Base-by-base conservation (phyloP, 2,888 invertebrate species). In the Nymphalis urticae region DNA sequence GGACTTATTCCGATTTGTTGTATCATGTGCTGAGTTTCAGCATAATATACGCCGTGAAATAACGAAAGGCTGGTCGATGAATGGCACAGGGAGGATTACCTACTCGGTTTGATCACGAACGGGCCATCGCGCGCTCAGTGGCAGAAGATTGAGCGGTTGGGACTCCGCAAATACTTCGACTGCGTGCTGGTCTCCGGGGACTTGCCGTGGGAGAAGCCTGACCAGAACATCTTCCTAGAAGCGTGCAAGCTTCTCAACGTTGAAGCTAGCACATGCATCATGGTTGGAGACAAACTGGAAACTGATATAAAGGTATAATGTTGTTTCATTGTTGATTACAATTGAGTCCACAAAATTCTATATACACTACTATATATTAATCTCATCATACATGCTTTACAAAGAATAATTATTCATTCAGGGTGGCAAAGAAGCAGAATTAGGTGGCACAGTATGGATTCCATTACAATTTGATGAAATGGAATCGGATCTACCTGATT, bases 211-310 rank as follows among this genome's bases (percentile, higher is more conserved):
- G 97, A 97, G 90, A 97, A 97, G 86, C 97, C 97, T 0, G 94
- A 96, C 83, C 94, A 95, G 75, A 94, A 95, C 83, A 97, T 97
- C 86, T 97, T 97, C 88, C 93, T 95, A 75, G 95, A 96, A 78
- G 97, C 97, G 47, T 97, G 97, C 89, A 94, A 95, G 80, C 94
- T 94, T 82, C 94, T 97, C 68, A 94, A 94, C 74, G 96, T 97
- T 24, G 93, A 95, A 82, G 96, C 97, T 0, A 89, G 94, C 66
- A 94, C 95, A 75, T 97, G 97, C 88, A 93, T 97, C 78, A 97
- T 97, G 97, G 95, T 97, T 80, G 97, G 97, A 60, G 97, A 97
- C 84, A 97, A 97, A 84, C 88, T 97, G 76, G 97, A 97, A 85
- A 97, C 97, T 50, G 97, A 97, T 86, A 97, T 97, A 79, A 94